These are phyloP conservation scores for Parasteatoda lunata DNA, from an alignment of 2,888 invertebrate genomes.

Conservation along the genomic window DNA sequence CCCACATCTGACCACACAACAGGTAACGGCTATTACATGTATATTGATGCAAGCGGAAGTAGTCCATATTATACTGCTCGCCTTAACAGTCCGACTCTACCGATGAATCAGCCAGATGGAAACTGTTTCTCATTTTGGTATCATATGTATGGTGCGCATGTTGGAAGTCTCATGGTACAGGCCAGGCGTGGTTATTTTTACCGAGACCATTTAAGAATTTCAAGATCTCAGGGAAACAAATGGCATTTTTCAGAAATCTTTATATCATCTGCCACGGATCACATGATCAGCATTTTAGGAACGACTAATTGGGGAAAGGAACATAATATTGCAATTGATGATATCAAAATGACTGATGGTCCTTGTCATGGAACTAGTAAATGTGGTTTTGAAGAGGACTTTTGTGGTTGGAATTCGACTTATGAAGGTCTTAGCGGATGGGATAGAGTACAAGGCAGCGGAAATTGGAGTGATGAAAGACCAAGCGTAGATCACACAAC, in stretches of 20 bases:
- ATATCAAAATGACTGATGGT: conserved; percentile 65
- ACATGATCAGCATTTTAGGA: conserved; percentile 40
- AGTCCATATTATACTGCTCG: not conserved
- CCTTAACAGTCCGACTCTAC: conserved; percentile 50
- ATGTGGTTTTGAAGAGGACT: conserved; percentile 68
- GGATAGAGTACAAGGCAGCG: conserved; percentile 50
- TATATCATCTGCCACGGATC: conserved; percentile 42
- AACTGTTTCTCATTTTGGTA: conserved; percentile 74
- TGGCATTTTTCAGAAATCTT: conserved; percentile 54
- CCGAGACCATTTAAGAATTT: conserved; percentile 4
- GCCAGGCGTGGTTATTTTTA: not conserved
- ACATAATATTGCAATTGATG: conserved; percentile 68
- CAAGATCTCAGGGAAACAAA: conserved; percentile 50
- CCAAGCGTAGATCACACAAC: conserved; percentile 67
- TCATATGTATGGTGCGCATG: conserved; percentile 72
- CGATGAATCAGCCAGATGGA: conserved; percentile 54
- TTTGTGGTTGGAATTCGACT: conserved; percentile 69
- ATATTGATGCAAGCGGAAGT: conserved; percentile 10
- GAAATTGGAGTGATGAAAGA: conserved; percentile 48
- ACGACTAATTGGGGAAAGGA: not conserved
- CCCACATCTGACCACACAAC: conserved; percentile 69
- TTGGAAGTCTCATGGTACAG: conserved; percentile 44
- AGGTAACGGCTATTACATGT: conserved; percentile 63
- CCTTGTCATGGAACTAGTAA: conserved; percentile 39
- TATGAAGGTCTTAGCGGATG: conserved; percentile 43